Evolutionary conservation across 2,113 vertebrate species (phyloP).

Genomic region (Rafetus swinhoei): DNA sequence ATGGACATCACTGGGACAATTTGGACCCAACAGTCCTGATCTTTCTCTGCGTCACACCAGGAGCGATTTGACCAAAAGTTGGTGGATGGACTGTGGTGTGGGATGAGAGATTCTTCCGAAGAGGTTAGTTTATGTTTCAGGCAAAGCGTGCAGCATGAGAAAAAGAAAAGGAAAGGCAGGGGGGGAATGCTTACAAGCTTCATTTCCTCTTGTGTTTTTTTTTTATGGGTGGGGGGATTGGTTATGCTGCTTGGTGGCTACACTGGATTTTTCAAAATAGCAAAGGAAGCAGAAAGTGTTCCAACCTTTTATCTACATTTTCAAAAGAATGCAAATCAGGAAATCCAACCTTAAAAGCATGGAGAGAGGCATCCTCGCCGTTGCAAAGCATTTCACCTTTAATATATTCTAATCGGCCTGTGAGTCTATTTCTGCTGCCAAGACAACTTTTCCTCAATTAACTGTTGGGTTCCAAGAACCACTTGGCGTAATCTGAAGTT

Average conservation of each 20-base stretch:
- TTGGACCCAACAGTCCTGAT: not conserved
- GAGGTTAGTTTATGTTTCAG: not conserved
- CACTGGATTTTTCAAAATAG: conserved; percentile 50
- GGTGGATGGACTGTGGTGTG: not conserved
- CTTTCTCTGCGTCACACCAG: not conserved
- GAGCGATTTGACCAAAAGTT: not conserved
- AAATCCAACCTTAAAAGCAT: conserved; percentile 68
- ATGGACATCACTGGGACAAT: not conserved
- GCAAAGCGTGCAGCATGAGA: not conserved
- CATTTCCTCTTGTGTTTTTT: not conserved
- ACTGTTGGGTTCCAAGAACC: conserved; percentile 70
- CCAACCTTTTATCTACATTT: conserved; percentile 62
- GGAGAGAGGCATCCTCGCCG: conserved; percentile 54
- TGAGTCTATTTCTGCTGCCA: conserved; percentile 43
- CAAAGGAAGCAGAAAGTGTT: conserved; percentile 51
- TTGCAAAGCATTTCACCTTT: conserved; percentile 69
- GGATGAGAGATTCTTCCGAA: not conserved
- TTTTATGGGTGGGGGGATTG: not conserved
- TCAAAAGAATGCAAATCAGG: conserved; percentile 70
- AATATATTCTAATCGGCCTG: conserved; percentile 59
- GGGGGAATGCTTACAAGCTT: not conserved
- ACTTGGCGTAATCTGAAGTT: conserved; percentile 55
- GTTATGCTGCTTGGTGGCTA: conserved; percentile 37
- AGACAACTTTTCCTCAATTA: conserved; percentile 69
- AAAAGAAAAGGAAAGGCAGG: not conserved